phyloP scores from a whole-genome alignment of 2,888 invertebrate species.

The Tethea ocularis region DNA sequence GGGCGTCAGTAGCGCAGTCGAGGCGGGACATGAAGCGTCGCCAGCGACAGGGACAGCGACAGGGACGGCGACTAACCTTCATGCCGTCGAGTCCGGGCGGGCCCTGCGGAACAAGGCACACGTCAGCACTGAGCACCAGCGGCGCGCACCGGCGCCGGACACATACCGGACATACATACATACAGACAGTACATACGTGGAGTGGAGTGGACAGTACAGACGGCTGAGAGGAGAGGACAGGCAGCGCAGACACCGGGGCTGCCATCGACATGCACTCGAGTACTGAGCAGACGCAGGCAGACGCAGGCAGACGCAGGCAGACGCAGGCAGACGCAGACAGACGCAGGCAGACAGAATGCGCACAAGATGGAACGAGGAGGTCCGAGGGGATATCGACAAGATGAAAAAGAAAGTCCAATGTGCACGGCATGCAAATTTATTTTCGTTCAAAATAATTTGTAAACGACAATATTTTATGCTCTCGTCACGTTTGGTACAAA shows the following conservation, averaged over 20 bases:
- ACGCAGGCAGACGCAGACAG: neutral
- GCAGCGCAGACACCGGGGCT: slow-evolving; percentile 8
- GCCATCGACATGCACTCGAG: neutral
- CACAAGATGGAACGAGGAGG: neutral
- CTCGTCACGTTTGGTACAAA: slow-evolving; percentile 77
- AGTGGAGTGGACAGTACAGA: slow-evolving; percentile 76
- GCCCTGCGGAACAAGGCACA: slow-evolving; percentile 88
- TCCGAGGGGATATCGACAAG: neutral
- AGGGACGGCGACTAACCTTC: slow-evolving; percentile 95
- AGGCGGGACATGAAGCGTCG: slow-evolving; percentile 16
- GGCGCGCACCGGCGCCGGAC: neutral
- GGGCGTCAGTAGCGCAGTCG: neutral
- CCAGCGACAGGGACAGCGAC: too few relatives aligned
- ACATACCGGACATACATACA: slow-evolving; percentile 4
- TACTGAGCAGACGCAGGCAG: neutral
- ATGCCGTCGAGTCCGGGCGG: slow-evolving; percentile 97
- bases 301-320: neutral
- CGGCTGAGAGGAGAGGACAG: neutral
- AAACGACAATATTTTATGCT: slow-evolving; percentile 77
- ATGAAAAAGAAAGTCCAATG: slow-evolving; percentile 47
- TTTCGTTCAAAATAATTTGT: slow-evolving; percentile 80
- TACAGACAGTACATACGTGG: slow-evolving; percentile 76
- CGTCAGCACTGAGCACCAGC: slow-evolving; percentile 35
- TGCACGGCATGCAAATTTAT: slow-evolving; percentile 81
- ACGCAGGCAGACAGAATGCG: neutral